A percentile compares a stretch with the other conserved stretches of the same genome.
These are phyloP conservation scores for Subacronicta megacephala DNA, from an alignment of 2,888 invertebrate genomes.

Conservation along the genomic window DNA sequence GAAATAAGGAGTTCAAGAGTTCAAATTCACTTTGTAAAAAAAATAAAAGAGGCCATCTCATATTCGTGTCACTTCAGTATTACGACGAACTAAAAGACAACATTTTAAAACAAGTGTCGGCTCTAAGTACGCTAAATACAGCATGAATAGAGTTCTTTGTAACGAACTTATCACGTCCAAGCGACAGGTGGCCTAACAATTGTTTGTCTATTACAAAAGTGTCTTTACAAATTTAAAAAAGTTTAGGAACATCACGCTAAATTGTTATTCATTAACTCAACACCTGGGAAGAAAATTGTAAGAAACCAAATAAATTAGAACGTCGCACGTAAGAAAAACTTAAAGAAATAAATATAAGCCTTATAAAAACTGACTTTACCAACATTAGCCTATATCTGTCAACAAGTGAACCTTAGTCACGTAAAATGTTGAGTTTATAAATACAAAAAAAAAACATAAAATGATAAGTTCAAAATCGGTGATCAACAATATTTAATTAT, in stretches of 20 bases:
- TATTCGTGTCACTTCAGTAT: neutral
- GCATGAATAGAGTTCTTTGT: conserved; percentile 45
- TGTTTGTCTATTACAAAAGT: conserved; percentile 38
- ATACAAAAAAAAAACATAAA: too few relatives aligned
- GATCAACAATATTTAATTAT: neutral
- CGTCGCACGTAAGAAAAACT: too few relatives aligned
- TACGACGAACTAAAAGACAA: conserved; percentile 2
- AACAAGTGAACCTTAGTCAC: too few relatives aligned
- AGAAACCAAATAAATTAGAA: neutral
- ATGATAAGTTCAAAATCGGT: neutral
- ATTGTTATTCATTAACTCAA: conserved; percentile 19
- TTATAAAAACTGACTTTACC: too few relatives aligned
- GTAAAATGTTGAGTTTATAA: too few relatives aligned
- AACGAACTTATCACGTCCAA: conserved; percentile 39
- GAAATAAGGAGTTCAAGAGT: too few relatives aligned
- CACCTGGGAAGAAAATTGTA: conserved; percentile 7
- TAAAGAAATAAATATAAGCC: too few relatives aligned
- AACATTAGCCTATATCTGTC: too few relatives aligned
- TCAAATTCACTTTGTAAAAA: neutral
- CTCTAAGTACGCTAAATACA: conserved; percentile 54
- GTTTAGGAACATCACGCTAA: conserved; percentile 26
- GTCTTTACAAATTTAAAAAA: conserved; percentile 36
- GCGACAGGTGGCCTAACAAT: conserved; percentile 38
- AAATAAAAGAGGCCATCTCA: neutral
- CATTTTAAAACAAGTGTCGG: conserved; percentile 19